Evolutionary conservation across 2,113 vertebrate species (phyloP).

Genomic region (Sinocyclocheilus anophthalmus): DNA sequence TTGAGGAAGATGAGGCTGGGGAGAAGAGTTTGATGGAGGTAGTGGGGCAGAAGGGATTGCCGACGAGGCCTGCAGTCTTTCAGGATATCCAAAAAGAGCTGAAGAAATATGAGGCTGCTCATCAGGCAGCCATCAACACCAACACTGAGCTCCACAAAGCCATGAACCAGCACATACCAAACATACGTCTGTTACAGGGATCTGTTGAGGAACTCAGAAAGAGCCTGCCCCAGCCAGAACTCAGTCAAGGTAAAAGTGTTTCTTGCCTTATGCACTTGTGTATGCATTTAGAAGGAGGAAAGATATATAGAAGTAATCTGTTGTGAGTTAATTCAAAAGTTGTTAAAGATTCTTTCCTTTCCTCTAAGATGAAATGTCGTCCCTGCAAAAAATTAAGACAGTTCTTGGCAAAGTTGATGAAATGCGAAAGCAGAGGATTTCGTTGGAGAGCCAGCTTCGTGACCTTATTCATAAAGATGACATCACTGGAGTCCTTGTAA

Average conservation of each 20-base stretch:
- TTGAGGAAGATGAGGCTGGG: conserved; percentile 77
- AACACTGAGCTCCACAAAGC: conserved; percentile 84
- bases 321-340: background rate
- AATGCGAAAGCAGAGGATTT: conserved; percentile 81
- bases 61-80: conserved; percentile 23
- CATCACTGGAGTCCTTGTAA: conserved; percentile 82
- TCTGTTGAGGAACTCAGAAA: conserved; percentile 80
- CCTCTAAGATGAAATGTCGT: conserved; percentile 75
- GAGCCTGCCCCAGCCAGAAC: conserved; percentile 69
- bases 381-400: conserved; percentile 80
- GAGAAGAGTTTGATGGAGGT: conserved; percentile 76
- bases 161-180: conserved; percentile 84
- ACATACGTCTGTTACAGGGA: conserved; percentile 80
- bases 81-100: conserved; percentile 77
- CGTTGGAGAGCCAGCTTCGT: conserved; percentile 83
- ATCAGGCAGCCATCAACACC: conserved; percentile 83
- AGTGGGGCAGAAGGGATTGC: conserved; percentile 54
- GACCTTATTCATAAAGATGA: conserved; percentile 87
- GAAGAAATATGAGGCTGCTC: conserved; percentile 81
- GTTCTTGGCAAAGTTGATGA: conserved; percentile 84
- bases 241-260: conserved; percentile 71
- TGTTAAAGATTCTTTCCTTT: background rate
- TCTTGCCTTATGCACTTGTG: background rate
- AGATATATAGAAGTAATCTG: background rate
- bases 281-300: background rate